Evolutionary conservation across 2,888 invertebrate species (phyloP).

Genomic region (Oscheius sp.): DNA sequence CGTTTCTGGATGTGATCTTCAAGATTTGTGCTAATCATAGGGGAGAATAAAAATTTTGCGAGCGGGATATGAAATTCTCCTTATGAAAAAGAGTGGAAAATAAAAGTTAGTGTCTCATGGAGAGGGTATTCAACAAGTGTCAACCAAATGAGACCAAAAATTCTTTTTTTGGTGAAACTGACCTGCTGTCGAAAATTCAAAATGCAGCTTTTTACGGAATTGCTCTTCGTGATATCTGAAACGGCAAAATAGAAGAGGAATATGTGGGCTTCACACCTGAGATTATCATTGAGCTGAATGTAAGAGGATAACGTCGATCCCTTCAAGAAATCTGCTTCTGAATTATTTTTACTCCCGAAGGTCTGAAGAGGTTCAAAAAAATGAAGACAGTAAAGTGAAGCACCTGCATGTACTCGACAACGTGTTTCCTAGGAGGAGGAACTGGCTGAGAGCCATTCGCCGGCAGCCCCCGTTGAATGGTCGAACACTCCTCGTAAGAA

Average conservation of each 20-base stretch:
- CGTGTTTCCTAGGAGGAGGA: constrained; percentile 52
- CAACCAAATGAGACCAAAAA: too few relatives aligned
- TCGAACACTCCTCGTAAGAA: constrained; percentile 60
- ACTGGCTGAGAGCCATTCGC: constrained; percentile 37
- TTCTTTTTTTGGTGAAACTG: too few relatives aligned
- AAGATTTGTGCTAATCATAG: not conserved
- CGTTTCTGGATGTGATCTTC: not conserved
- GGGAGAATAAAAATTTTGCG: too few relatives aligned
- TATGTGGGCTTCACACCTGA: constrained; percentile 38
- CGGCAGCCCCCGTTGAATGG: constrained; percentile 47
- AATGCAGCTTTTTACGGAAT: constrained; percentile 55
- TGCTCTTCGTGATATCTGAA: constrained; percentile 64
- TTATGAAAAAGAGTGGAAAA: not conserved
- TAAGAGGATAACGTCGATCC: constrained; percentile 64
- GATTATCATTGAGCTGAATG: constrained; percentile 62
- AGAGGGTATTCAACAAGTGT: too few relatives aligned
- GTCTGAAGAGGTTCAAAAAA: constrained; percentile 47
- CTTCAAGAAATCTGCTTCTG: constrained; percentile 58
- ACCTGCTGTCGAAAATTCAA: constrained; percentile 55
- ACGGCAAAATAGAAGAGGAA: not conserved
- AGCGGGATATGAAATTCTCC: too few relatives aligned
- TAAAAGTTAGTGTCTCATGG: not conserved
- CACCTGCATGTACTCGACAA: constrained; percentile 63
- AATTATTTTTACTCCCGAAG: constrained; percentile 55
- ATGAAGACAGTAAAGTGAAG: too few relatives aligned